phyloP scores from a whole-genome alignment of 2,888 invertebrate species.

The Scaeva pyrastri region DNA sequence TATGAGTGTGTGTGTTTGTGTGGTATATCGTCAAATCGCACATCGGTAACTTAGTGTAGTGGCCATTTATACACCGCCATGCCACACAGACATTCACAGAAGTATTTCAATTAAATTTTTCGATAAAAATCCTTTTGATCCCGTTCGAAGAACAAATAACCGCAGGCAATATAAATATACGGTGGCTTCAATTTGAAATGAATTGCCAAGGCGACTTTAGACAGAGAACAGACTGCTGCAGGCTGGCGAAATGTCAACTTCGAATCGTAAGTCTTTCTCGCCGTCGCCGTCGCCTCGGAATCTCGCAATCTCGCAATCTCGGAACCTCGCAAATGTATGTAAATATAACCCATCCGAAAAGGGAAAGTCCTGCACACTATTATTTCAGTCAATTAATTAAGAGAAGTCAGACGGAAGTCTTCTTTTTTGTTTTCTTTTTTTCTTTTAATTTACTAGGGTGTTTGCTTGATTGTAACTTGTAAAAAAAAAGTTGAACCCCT shows the following conservation, averaged over 20 bases:
- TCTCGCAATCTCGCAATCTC: neutral
- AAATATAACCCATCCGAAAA: slow-evolving; percentile 39
- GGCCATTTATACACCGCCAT: slow-evolving; percentile 36
- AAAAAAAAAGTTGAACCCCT: slow-evolving; percentile 7
- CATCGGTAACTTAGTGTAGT: slow-evolving; percentile 36
- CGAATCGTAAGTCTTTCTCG: slow-evolving; percentile 30
- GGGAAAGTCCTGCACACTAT: slow-evolving; percentile 62
- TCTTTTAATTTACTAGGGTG: slow-evolving; percentile 16
- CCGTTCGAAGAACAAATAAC: slow-evolving; percentile 73
- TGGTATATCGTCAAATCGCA: slow-evolving; percentile 59
- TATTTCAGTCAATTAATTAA: slow-evolving; percentile 66
- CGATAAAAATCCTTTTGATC: slow-evolving; percentile 74
- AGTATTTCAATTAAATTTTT: slow-evolving; percentile 73
- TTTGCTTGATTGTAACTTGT: slow-evolving; percentile 21
- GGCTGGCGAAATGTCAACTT: slow-evolving; percentile 66
- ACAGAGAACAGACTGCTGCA: slow-evolving; percentile 57
- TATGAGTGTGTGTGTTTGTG: slow-evolving; percentile 25
- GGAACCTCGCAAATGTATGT: neutral
- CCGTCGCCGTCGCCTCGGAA: neutral
- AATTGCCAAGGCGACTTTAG: slow-evolving; percentile 59
- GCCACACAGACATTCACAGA: slow-evolving; percentile 44
- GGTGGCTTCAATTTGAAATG: slow-evolving; percentile 58
- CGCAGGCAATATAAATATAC: slow-evolving; percentile 67
- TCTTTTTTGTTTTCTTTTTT: neutral
- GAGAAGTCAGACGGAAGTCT: slow-evolving; percentile 30